These are phyloP conservation scores for Zaprionus africanus DNA, from an alignment of 1,140 invertebrate species.

Conservation along the genomic window DNA sequence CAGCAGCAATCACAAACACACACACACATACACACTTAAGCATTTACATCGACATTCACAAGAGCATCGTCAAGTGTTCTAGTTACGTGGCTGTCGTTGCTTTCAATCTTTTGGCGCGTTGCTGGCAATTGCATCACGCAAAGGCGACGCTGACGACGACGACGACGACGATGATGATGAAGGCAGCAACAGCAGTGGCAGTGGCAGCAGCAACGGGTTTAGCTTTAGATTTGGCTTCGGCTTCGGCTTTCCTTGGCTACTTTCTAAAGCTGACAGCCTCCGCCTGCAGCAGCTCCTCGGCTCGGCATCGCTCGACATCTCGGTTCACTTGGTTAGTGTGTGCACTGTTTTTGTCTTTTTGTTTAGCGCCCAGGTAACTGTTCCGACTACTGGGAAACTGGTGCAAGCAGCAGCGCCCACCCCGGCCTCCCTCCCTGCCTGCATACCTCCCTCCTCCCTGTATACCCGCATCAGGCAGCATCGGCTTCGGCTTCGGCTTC, in stretches of 20 bases:
- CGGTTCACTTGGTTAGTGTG: constrained; percentile 62
- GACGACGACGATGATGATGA: constrained; percentile 14
- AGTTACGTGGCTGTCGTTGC: constrained; percentile 80
- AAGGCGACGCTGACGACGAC: constrained; percentile 40
- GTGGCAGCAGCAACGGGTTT: constrained; percentile 73
- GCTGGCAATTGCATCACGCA: constrained; percentile 81
- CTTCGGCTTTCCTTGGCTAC: constrained; percentile 60
- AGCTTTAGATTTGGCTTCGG: constrained; percentile 22
- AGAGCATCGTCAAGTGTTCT: constrained; percentile 77
- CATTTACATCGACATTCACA: constrained; percentile 25
- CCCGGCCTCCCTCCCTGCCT: constrained; percentile 27
- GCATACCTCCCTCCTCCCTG: not conserved
- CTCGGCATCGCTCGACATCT: constrained; percentile 15
- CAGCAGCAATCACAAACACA: constrained; percentile 35
- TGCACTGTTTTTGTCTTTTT: constrained; percentile 47
- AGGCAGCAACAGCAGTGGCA: constrained; percentile 14
- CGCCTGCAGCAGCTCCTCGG: constrained; percentile 21
- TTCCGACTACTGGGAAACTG: constrained; percentile 74
- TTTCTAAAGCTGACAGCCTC: constrained; percentile 65
- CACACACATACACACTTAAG: constrained; percentile 14
- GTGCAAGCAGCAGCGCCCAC: constrained; percentile 59
- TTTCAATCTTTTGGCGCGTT: constrained; percentile 79
- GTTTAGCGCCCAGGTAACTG: constrained; percentile 78
- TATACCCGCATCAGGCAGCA: not conserved
- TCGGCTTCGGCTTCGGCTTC: constrained; percentile 1